Evolutionary conservation across 2,888 invertebrate genomes (phyloP).

Genomic region (Diarsia dahlii): DNA sequence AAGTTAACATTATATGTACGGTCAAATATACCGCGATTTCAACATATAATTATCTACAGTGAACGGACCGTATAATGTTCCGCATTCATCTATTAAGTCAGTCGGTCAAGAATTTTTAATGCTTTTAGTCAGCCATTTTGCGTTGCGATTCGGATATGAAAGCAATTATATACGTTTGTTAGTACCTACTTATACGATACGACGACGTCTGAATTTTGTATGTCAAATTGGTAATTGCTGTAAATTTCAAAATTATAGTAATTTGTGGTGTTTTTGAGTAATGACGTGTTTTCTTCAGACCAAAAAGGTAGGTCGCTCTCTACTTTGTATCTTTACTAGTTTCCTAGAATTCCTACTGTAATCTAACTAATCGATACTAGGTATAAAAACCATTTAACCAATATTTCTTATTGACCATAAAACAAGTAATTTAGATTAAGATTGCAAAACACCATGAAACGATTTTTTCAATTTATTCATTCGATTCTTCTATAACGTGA

Average conservation of each 20-base stretch:
- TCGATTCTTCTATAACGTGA: not conserved
- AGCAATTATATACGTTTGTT: slow-evolving; percentile 59
- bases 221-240: slow-evolving; percentile 43
- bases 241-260: slow-evolving; percentile 21
- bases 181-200: slow-evolving; percentile 36
- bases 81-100: slow-evolving; percentile 74
- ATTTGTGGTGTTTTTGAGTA: slow-evolving; percentile 22
- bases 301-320: slow-evolving; percentile 6
- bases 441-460: slow-evolving; percentile 1
- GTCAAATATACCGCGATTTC: slow-evolving; percentile 77
- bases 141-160: slow-evolving; percentile 63
- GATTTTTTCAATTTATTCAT: slow-evolving; percentile 6
- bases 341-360: not conserved
- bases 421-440: not conserved
- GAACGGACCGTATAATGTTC: slow-evolving; percentile 69
- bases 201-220: slow-evolving; percentile 43
- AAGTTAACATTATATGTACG: slow-evolving; percentile 77
- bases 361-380: not conserved
- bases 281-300: slow-evolving; percentile 20
- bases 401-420: slow-evolving; percentile 4
- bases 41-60: slow-evolving; percentile 76
- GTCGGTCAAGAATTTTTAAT: slow-evolving; percentile 72
- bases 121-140: slow-evolving; percentile 69
- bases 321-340: not conserved
- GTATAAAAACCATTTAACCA: not conserved